phyloP scores from a whole-genome alignment of 1,140 invertebrate genomes.

The Nixonia krombeini region DNA sequence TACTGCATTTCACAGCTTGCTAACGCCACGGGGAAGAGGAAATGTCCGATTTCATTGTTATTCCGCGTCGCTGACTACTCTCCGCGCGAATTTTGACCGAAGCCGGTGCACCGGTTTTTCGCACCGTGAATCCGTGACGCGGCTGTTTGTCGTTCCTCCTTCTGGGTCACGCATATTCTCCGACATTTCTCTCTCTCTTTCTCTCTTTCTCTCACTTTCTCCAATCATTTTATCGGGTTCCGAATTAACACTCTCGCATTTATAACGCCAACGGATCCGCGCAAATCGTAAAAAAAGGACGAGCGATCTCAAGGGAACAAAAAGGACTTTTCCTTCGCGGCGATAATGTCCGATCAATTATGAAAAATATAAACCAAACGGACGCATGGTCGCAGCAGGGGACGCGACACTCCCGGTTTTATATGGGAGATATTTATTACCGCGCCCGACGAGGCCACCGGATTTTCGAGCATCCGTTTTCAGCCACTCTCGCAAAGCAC shows the following conservation, averaged over 20 bases:
- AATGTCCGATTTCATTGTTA: slow-evolving; percentile 33
- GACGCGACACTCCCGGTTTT: slow-evolving; percentile 32
- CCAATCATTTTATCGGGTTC: background rate
- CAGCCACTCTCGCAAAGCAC: slow-evolving; percentile 7
- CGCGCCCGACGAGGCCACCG: slow-evolving; percentile 2
- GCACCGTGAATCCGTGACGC: too few species aligned
- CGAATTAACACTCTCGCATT: background rate
- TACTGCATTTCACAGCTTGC: slow-evolving; percentile 25
- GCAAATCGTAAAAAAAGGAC: background rate
- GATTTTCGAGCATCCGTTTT: slow-evolving; percentile 12
- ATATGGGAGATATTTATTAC: slow-evolving; percentile 28
- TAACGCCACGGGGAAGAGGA: slow-evolving; percentile 5
- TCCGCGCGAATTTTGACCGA: too few species aligned
- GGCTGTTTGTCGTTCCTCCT: too few species aligned
- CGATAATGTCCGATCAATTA: slow-evolving; percentile 38
- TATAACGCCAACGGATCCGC: background rate
- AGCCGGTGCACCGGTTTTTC: too few species aligned
- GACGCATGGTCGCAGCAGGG: slow-evolving; percentile 20
- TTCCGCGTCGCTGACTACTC: too few species aligned
- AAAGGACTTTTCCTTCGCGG: slow-evolving; percentile 10
- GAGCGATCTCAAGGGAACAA: background rate
- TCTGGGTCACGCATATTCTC: too few species aligned
- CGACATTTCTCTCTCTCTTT: too few species aligned
- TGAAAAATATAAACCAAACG: slow-evolving; percentile 42
- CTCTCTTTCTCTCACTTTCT: too few species aligned